A percentile compares a stretch with the other conserved stretches of the same genome.
phyloP scores from a whole-genome alignment of 2,113 vertebrate genomes.

The Syngnathus typhle region DNA sequence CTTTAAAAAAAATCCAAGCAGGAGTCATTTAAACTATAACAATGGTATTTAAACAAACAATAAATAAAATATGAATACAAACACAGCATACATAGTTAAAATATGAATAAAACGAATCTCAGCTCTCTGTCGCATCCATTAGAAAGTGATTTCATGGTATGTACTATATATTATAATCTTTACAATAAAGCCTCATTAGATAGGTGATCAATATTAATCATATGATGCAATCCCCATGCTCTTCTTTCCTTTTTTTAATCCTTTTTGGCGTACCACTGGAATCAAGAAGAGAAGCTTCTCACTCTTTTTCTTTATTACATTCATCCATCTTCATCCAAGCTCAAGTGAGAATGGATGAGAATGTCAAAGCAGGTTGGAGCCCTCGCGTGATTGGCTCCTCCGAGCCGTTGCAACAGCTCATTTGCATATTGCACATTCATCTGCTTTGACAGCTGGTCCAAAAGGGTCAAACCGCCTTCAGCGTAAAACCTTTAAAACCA shows the following conservation, averaged over 20 bases:
- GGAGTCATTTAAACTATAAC: too few relatives aligned
- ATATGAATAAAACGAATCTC: background rate
- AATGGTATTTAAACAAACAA: too few relatives aligned
- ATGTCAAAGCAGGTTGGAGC: constrained; percentile 44
- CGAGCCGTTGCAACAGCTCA: constrained; percentile 50
- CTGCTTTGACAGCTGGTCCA: background rate
- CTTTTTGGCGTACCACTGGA: constrained; percentile 25
- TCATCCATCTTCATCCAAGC: constrained; percentile 61
- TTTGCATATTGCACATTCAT: constrained; percentile 43
- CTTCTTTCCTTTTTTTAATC: constrained; percentile 35
- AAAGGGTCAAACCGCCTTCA: background rate
- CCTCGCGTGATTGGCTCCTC: constrained; percentile 46
- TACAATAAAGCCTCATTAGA: constrained; percentile 4
- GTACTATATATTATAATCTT: background rate
- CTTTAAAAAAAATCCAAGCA: too few relatives aligned
- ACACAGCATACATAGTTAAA: too few relatives aligned
- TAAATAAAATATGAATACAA: too few relatives aligned
- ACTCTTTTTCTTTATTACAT: constrained; percentile 42
- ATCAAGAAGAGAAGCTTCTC: constrained; percentile 43
- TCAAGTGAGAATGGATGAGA: constrained; percentile 31
- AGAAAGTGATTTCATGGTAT: background rate
- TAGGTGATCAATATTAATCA: constrained; percentile 14
- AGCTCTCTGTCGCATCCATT: background rate
- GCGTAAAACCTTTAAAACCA: background rate
- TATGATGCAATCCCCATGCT: constrained; percentile 4